Evolutionary conservation across 2,113 vertebrate species (phyloP).

Genomic region (Dicrurus megarhynchus): DNA sequence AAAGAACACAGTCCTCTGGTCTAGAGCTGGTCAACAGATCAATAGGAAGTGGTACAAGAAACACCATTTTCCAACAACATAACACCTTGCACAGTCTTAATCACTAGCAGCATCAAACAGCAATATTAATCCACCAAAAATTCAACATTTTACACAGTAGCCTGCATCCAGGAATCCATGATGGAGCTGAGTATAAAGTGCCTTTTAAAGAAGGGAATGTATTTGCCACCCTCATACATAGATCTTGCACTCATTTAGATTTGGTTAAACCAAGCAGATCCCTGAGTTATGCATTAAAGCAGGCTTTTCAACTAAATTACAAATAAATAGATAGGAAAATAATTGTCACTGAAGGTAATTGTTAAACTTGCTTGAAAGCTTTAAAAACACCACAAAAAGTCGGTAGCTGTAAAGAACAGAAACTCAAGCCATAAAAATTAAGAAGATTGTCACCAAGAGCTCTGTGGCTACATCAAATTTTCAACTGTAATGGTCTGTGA

Average conservation of each 20-base stretch:
- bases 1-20: not conserved
- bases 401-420: not conserved
- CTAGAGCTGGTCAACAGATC: not conserved
- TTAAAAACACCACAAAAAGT: slow-evolving; percentile 38
- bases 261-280: slow-evolving; percentile 17
- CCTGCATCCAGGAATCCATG: slow-evolving; percentile 27
- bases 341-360: slow-evolving; percentile 8
- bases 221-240: not conserved
- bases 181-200: not conserved
- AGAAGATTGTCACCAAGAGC: not conserved
- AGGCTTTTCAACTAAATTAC: slow-evolving; percentile 37
- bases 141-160: not conserved
- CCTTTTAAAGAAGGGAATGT: not conserved
- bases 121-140: not conserved
- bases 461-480: slow-evolving; percentile 57
- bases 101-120: slow-evolving; percentile 20
- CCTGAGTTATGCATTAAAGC: slow-evolving; percentile 32
- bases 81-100: not conserved
- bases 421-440: not conserved
- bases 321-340: slow-evolving; percentile 46
- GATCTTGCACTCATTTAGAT: not conserved
- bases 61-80: not conserved
- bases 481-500: slow-evolving; percentile 79
- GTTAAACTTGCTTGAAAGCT: slow-evolving; percentile 22
- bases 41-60: not conserved